phyloP scores from a whole-genome alignment of 2,888 invertebrate species.

The Ecliptopera silaceata region DNA sequence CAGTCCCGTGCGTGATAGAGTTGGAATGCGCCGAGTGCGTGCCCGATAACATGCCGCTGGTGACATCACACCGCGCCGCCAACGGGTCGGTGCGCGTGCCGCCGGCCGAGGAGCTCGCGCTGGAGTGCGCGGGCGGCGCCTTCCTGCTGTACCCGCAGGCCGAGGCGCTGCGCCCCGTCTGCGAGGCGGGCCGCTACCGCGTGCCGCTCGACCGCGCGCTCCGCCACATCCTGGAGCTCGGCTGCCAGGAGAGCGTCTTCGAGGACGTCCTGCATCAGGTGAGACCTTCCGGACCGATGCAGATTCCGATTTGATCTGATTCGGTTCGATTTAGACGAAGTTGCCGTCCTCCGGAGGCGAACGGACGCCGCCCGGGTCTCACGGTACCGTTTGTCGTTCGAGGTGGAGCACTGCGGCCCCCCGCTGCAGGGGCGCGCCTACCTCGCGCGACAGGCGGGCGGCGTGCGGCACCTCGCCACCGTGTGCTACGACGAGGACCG shows the following conservation, averaged over 20 bases:
- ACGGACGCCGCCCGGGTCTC: no score
- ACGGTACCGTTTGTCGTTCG: background rate
- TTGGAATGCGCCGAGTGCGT: conserved; percentile 70
- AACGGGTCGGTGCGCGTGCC: conserved; percentile 46
- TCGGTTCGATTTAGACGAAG: no score
- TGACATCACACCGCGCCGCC: conserved; percentile 60
- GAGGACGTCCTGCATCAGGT: conserved; percentile 74
- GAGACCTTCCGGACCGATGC: background rate
- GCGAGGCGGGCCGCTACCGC: conserved; percentile 62
- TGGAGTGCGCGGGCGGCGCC: conserved; percentile 63
- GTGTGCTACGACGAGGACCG: conserved; percentile 70
- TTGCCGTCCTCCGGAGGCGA: no score
- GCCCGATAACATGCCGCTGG: conserved; percentile 74
- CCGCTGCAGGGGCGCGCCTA: conserved; percentile 72
- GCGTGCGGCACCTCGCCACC: conserved; percentile 60
- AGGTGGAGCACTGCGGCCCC: conserved; percentile 63
- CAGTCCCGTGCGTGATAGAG: conserved; percentile 65
- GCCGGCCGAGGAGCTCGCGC: conserved; percentile 55
- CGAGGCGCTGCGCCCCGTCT: conserved; percentile 46
- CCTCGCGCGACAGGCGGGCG: conserved; percentile 43
- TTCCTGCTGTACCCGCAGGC: conserved; percentile 63
- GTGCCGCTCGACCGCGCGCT: conserved; percentile 48
- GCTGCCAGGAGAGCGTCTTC: conserved; percentile 72
- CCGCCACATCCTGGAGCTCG: conserved; percentile 66
- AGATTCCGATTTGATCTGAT: no score